Evolutionary conservation across 2,113 vertebrate species (phyloP).

Genomic region (Orycteropus afer): DNA sequence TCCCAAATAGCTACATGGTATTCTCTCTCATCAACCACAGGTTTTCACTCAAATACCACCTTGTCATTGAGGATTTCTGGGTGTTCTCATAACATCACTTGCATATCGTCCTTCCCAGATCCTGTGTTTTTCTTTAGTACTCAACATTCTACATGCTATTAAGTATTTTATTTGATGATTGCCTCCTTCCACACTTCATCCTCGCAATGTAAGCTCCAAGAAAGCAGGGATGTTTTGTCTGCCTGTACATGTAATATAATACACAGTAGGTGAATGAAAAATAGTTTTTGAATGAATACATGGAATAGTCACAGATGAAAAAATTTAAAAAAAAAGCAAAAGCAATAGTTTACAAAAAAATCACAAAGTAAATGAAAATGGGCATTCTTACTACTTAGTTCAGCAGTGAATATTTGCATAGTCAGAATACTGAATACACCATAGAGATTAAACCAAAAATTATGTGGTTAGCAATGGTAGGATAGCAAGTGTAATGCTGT

Average conservation of each 20-base stretch:
- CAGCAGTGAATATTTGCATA: not conserved
- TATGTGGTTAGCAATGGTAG: not conserved
- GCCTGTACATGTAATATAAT: not conserved
- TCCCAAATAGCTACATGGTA: accelerated
- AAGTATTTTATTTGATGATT: not conserved
- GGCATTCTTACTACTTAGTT: not conserved
- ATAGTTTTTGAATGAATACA: not conserved
- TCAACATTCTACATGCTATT: not conserved
- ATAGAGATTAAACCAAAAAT: not conserved
- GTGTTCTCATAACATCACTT: not conserved
- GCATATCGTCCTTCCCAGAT: not conserved
- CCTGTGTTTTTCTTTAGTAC: no score
- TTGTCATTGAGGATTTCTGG: not conserved
- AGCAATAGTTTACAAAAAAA: not conserved
- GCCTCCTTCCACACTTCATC: not conserved
- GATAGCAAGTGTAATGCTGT: not conserved
- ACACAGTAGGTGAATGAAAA: not conserved
- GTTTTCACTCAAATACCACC: not conserved
- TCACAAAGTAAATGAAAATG: not conserved
- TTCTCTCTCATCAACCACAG: not conserved
- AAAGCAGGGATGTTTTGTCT: not conserved
- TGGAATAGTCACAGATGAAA: not conserved
- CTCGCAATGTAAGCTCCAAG: not conserved
- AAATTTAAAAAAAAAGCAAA: not conserved
- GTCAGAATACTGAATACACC: not conserved